Conservation (phyloP, 2,888 invertebrate genomes). For the Petrolisthes cinctipes region DNA sequence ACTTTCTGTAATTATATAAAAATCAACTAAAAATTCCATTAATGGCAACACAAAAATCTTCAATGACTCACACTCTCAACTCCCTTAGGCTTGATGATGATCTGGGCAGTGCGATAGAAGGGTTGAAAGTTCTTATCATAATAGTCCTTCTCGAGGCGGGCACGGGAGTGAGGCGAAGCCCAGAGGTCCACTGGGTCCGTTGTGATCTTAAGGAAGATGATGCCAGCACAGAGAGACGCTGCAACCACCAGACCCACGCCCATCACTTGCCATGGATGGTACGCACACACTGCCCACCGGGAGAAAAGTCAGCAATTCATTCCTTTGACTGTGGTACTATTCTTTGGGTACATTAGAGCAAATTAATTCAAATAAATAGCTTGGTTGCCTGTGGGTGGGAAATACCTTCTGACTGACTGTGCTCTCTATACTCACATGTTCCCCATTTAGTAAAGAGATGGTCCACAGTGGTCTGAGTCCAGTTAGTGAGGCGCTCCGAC, state of each 20-base stretch:
- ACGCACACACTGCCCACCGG: slow-evolving; percentile 57
- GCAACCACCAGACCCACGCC: slow-evolving; percentile 74
- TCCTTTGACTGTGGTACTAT: too few species aligned
- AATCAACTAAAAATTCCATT: background rate
- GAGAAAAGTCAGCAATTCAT: too few species aligned
- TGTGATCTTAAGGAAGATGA: slow-evolving; percentile 82
- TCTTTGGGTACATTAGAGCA: slow-evolving; percentile 12
- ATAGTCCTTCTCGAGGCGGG: slow-evolving; percentile 87
- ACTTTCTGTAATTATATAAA: background rate
- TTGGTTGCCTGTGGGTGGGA: too few species aligned
- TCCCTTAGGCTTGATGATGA: slow-evolving; percentile 79
- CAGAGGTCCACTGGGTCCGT: slow-evolving; percentile 97
- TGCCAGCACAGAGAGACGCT: slow-evolving; percentile 79
- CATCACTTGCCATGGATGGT: slow-evolving; percentile 65
- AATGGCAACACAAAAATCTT: background rate
- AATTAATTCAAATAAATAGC: background rate
- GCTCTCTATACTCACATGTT: slow-evolving; percentile 70
- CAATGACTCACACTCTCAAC: slow-evolving; percentile 60
- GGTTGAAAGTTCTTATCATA: slow-evolving; percentile 95
- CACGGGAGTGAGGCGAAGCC: slow-evolving; percentile 90
- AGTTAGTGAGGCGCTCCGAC: slow-evolving; percentile 56
- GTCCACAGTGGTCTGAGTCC: slow-evolving; percentile 73
- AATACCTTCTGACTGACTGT: background rate
- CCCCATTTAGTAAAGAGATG: slow-evolving; percentile 86
- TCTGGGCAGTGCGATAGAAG: slow-evolving; percentile 92